Evolutionary conservation across 1,140 invertebrate species (phyloP).

Genomic region (Leptinotarsa undecemlineata): DNA sequence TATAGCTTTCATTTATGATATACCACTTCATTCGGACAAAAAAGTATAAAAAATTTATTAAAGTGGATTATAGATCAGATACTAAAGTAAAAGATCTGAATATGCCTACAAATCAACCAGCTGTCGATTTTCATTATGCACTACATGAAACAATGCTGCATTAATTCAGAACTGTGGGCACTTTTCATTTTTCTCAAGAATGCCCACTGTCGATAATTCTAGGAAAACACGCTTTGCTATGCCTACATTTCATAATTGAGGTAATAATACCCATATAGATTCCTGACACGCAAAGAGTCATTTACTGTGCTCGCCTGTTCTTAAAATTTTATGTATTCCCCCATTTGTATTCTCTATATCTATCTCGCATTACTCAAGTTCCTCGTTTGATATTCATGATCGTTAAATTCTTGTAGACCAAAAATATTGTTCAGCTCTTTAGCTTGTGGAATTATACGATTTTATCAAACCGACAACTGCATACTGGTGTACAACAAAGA

Average conservation of each 20-base stretch:
- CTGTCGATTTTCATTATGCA: too few species aligned
- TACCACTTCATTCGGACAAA: not conserved
- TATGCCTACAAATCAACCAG: too few species aligned
- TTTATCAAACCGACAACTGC: too few species aligned
- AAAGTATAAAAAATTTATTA: not conserved
- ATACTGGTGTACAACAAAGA: not conserved
- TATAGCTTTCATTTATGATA: conserved; percentile 14
- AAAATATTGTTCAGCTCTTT: too few species aligned
- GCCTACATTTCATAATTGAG: conserved; percentile 13
- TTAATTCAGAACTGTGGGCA: too few species aligned
- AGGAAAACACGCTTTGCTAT: conserved; percentile 1
- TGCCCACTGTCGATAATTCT: not conserved
- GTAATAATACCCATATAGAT: conserved; percentile 21
- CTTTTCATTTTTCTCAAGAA: not conserved
- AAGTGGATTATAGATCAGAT: too few species aligned
- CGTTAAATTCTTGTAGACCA: not conserved
- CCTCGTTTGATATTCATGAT: conserved; percentile 13
- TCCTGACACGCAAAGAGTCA: conserved; percentile 12
- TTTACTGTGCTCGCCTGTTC: conserved; percentile 15
- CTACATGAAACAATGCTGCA: too few species aligned
- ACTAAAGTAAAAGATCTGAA: too few species aligned
- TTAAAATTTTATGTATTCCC: conserved; percentile 20
- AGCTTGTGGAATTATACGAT: too few species aligned
- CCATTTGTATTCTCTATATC: conserved; percentile 17
- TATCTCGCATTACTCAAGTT: conserved; percentile 11